Conservation (phyloP, 2,797 vertebrate species). For the Sebastes taczanowskii region DNA sequence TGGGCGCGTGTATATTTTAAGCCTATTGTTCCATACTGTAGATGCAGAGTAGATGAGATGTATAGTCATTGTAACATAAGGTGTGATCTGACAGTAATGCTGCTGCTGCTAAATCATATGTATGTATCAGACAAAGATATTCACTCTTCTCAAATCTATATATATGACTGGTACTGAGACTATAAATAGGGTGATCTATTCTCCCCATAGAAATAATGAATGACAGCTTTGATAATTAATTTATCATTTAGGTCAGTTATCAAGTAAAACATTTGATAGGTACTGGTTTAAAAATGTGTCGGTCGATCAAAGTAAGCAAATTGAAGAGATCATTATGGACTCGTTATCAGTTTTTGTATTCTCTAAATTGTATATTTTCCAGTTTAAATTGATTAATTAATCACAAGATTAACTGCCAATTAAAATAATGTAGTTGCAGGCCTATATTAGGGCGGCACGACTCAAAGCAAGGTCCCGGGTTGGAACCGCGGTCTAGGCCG, state of each 20-base stretch:
- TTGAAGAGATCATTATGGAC: not conserved
- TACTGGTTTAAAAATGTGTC: no score
- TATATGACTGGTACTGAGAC: not conserved
- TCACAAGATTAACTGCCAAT: not conserved
- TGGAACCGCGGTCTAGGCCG: no score
- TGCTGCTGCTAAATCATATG: not conserved
- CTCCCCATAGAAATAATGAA: not conserved
- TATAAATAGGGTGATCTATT: not conserved
- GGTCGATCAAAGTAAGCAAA: not conserved
- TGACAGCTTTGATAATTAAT: not conserved
- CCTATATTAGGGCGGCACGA: no score
- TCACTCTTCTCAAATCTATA: not conserved
- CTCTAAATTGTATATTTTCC: not conserved
- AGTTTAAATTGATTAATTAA: not conserved
- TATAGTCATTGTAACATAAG: not conserved
- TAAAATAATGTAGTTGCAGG: not conserved
- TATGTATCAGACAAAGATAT: not conserved
- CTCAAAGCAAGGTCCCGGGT: no score
- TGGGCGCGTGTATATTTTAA: not conserved
- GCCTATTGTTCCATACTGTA: not conserved
- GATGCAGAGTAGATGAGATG: not conserved
- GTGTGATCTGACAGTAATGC: no score
- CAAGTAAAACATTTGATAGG: no score
- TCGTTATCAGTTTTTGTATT: not conserved
- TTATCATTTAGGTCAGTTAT: not conserved